A percentile compares a stretch with the other conserved stretches of the same genome.
Evolutionary conservation across 2,797 vertebrate species (phyloP).

Genomic region (Vespertilio murinus): DNA sequence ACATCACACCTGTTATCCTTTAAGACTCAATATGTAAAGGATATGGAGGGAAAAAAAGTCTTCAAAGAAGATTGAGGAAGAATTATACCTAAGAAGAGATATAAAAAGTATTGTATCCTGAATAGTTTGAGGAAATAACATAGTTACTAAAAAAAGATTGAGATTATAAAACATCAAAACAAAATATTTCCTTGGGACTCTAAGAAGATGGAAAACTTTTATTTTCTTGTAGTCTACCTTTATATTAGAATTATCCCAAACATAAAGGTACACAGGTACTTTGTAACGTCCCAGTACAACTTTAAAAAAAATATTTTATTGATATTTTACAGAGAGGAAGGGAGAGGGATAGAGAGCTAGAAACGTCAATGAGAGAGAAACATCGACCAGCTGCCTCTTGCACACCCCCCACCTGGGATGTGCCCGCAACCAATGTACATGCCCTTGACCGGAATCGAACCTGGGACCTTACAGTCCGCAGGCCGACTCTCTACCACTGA

Average conservation of each 20-base stretch:
- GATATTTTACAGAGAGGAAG: no score
- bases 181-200: background rate
- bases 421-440: no score
- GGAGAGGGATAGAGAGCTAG: no score
- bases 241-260: background rate
- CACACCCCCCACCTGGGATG: no score
- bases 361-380: no score
- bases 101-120: background rate
- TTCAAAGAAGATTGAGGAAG: background rate
- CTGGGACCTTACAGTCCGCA: no score
- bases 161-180: slow-evolving; percentile 30
- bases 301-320: no score
- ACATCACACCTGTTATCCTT: background rate
- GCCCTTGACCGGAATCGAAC: no score
- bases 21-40: slow-evolving; percentile 7
- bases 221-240: slow-evolving; percentile 10
- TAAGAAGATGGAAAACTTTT: background rate
- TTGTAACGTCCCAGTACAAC: background rate
- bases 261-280: background rate
- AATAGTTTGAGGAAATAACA: slow-evolving; percentile 19
- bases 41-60: background rate
- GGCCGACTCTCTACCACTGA: no score
- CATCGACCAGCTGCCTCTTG: no score
- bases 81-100: background rate
- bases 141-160: background rate